Evolutionary conservation across 2,888 invertebrate species (phyloP), one percentile per base, ranked within the genome.

Genomic region (Rotaria sp.): DNA sequence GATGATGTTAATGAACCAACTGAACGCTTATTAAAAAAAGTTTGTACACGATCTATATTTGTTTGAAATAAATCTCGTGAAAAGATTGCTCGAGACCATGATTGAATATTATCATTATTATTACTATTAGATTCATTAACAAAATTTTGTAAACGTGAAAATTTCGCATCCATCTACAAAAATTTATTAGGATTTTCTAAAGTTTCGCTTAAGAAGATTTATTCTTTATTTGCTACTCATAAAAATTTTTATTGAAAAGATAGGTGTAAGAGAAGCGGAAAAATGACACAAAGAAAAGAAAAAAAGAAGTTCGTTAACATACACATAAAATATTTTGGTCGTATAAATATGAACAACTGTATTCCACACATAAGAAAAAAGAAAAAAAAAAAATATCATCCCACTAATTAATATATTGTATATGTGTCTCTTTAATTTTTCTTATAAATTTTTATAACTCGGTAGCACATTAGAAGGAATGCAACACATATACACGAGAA

Each of bases 201-300:
- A 0, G 8, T 35, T 67, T 35, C 18, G 4, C 35, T 8, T 35
- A 4, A 21, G 13, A 18, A 67, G 1, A 67, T 15, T 30, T 13
- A 38, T 35, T 18, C 67, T 21, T 35, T 67, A 30, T 67, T 35
- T 35, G 35, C 67, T 67, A 67, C 67, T 67, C 67, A 35, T 67
- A 67, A 67, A 67, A 67, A 67, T 67, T 67, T 67, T 67, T 67
- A 67, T 35, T 67, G 67, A 67, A 67, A 67, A 67, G 67, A 67
- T 67, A 35, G 67, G 67, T 67, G 35, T 67, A 67, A 67, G 67
- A 67, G 67, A 67, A 67, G 15, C 18, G 30, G 30, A 67, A 67
- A 55, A 30, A 67, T 67, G 67, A 67, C 35, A 67, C 3, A 67
- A 35, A 67, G 21, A 35, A 35, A 67, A 18, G 21, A 10, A 13